A percentile compares a stretch with the other conserved stretches of the same genome.
phyloP scores from a whole-genome alignment of 2,113 vertebrate genomes.

The Eretmochelys imbricata region DNA sequence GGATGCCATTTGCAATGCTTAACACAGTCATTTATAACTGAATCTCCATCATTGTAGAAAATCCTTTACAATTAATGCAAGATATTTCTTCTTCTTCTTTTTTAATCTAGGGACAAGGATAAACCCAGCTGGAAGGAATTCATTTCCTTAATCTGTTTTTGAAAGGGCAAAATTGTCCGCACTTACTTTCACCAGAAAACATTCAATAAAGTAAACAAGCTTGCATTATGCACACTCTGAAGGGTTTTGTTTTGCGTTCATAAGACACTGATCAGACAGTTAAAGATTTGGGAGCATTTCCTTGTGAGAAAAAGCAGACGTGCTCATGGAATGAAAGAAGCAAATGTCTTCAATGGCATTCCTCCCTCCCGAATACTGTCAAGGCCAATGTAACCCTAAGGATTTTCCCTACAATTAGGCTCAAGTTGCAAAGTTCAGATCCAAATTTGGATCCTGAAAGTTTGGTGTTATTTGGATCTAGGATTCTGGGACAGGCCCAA shows the following conservation, averaged over 20 bases:
- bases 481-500: neutral
- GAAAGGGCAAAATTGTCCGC: neutral
- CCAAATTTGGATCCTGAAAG: neutral
- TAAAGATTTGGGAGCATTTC: neutral
- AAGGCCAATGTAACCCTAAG: neutral
- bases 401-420: neutral
- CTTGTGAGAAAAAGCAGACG: neutral
- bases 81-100: neutral
- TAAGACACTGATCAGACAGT: neutral
- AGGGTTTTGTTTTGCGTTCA: neutral
- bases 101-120: neutral
- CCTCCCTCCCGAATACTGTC: neutral
- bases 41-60: neutral
- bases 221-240: neutral
- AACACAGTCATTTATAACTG: neutral
- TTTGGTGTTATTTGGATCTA: neutral
- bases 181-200: accelerated
- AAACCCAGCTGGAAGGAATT: neutral
- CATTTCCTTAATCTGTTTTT: accelerated
- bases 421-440: neutral
- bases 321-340: neutral
- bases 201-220: neutral
- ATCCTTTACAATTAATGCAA: neutral
- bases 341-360: neutral
- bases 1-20: neutral